phyloP scores from a whole-genome alignment of 2,113 vertebrate genomes.

The Petrocephalus microphthalmus region DNA sequence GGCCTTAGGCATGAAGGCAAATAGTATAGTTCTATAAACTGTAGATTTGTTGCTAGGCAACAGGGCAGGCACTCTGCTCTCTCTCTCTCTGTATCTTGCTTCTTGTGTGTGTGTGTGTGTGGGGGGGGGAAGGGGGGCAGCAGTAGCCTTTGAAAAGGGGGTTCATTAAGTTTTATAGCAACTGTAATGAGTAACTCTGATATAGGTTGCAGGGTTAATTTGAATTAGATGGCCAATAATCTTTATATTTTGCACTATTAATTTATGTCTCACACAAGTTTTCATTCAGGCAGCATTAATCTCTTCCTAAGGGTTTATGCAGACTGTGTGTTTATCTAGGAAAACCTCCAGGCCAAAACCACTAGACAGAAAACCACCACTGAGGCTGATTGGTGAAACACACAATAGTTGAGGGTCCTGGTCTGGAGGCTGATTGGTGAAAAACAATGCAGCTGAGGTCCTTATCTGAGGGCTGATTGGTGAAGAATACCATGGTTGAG shows the following conservation, averaged over 20 bases:
- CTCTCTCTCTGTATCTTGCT: neutral
- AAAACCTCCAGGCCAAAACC: neutral
- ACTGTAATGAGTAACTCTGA: slow-evolving; percentile 39
- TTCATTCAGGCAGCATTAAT: neutral
- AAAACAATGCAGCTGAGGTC: neutral
- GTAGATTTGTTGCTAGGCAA: slow-evolving; percentile 47
- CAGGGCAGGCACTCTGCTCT: slow-evolving; percentile 23
- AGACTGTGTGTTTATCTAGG: neutral
- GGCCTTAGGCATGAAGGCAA: slow-evolving; percentile 11
- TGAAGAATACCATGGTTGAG: too few species aligned
- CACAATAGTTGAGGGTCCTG: neutral
- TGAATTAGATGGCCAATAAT: slow-evolving; percentile 41
- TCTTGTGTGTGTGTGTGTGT: slow-evolving; percentile 12
- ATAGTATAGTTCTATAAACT: slow-evolving; percentile 31
- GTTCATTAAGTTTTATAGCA: slow-evolving; percentile 44
- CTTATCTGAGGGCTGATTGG: too few species aligned
- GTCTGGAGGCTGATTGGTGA: neutral
- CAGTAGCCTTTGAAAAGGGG: slow-evolving; percentile 28
- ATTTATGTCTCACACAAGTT: neutral
- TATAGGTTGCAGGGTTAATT: slow-evolving; percentile 47
- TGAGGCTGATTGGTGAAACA: neutral
- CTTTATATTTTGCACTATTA: slow-evolving; percentile 33
- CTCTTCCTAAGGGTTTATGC: neutral
- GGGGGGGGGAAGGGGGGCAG: slow-evolving; percentile 19
- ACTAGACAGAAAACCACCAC: too few species aligned